A percentile compares a stretch with the other conserved stretches of the same genome.
Conservation (phyloP, 2,888 invertebrate species). For the Ligdia adustata region DNA sequence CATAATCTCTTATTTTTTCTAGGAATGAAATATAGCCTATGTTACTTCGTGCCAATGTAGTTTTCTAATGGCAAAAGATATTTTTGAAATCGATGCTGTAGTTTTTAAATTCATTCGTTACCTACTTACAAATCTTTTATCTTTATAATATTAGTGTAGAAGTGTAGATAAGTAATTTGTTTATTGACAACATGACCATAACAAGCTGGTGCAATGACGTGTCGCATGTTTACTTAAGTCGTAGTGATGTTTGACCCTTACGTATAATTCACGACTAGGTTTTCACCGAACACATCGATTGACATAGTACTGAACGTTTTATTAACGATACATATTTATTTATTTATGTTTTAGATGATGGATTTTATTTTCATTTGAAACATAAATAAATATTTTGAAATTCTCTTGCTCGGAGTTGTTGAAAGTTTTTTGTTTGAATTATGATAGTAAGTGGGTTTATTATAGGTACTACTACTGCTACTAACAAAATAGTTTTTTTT, state of each 20-base stretch:
- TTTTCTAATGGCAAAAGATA: too few relatives aligned
- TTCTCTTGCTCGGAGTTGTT: neutral
- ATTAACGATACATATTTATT: constrained; percentile 13
- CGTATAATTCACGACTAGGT: constrained; percentile 14
- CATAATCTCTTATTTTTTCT: too few relatives aligned
- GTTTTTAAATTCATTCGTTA: too few relatives aligned
- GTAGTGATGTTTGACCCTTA: neutral
- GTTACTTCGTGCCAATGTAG: too few relatives aligned
- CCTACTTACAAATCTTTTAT: too few relatives aligned
- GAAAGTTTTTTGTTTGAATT: neutral
- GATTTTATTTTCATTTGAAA: constrained; percentile 14
- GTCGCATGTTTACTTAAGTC: neutral
- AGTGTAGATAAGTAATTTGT: neutral
- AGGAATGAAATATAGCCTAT: too few relatives aligned
- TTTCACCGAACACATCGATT: constrained; percentile 15
- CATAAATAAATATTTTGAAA: constrained; percentile 10
- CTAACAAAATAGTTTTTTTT: too few relatives aligned
- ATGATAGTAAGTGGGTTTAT: neutral
- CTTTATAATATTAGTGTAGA: too few relatives aligned
- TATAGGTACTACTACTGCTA: neutral
- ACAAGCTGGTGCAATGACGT: too few relatives aligned
- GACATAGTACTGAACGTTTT: constrained; percentile 10
- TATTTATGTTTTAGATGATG: constrained; percentile 7
- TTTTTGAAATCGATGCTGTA: too few relatives aligned
- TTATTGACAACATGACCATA: neutral